These are phyloP conservation scores for Hoplias malabaricus DNA, from an alignment of 2,113 vertebrate genomes.

Conservation along the genomic window DNA sequence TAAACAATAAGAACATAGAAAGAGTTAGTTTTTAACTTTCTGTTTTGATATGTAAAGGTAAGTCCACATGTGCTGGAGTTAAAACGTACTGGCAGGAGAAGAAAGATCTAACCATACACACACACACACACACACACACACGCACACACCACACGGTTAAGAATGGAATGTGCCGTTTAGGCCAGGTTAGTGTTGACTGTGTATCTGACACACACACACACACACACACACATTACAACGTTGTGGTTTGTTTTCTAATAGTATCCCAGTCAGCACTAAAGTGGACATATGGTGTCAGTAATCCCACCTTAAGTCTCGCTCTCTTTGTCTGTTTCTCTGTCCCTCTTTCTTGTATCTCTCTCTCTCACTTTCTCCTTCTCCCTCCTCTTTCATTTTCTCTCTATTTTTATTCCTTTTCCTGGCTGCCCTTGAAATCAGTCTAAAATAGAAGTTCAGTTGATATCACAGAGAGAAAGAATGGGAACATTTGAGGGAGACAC, in stretches of 20 bases:
- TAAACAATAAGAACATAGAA: too few species aligned
- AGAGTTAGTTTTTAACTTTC: conserved; percentile 50
- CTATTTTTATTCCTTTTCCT: neutral
- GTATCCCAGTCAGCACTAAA: conserved; percentile 27
- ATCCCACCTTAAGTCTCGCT: conserved; percentile 57
- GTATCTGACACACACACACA: neutral
- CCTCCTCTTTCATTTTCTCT: neutral
- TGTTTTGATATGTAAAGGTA: conserved; percentile 41
- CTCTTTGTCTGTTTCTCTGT: neutral
- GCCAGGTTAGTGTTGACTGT: neutral
- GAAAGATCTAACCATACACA: neutral
- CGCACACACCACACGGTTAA: neutral
- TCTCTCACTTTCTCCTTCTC: neutral
- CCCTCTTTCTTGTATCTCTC: neutral
- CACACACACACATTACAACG: neutral
- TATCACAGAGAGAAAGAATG: neutral
- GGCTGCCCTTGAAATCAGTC: neutral
- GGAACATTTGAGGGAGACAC: too few species aligned
- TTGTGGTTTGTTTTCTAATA: conserved; percentile 20
- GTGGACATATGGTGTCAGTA: conserved; percentile 66
- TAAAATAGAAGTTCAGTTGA: neutral
- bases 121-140: conserved; percentile 21
- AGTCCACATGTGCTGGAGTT: conserved; percentile 33
- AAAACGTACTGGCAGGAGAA: conserved; percentile 54
- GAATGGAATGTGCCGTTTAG: neutral